Conservation (phyloP, 2,113 vertebrate species). For the Ciconia stormi region DNA sequence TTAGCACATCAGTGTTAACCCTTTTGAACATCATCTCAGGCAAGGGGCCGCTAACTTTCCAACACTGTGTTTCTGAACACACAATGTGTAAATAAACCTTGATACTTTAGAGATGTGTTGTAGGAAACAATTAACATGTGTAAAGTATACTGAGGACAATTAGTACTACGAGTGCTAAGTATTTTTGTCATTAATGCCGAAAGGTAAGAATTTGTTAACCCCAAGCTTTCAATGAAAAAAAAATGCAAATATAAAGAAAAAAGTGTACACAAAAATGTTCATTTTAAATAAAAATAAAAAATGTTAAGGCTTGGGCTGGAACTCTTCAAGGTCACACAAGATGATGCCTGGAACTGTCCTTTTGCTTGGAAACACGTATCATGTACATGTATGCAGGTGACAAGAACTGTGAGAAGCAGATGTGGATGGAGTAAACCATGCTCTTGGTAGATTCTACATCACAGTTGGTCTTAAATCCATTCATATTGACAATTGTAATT, state of each 20-base stretch:
- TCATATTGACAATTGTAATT: constrained; percentile 18
- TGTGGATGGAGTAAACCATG: neutral
- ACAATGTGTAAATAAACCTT: neutral
- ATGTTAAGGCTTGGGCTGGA: neutral
- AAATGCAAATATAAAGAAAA: neutral
- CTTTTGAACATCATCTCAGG: neutral
- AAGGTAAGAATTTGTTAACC: neutral
- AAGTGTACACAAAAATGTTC: neutral
- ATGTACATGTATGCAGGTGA: neutral
- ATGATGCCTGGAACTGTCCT: neutral
- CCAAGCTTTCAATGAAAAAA: neutral
- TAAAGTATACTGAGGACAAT: neutral
- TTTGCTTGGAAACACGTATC: neutral
- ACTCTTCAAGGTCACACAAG: neutral
- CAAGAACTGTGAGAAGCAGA: neutral
- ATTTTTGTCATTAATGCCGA: neutral
- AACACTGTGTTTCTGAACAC: neutral
- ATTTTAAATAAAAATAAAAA: neutral
- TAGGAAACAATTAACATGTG: neutral
- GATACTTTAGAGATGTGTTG: neutral
- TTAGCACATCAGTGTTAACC: neutral
- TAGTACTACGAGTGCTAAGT: neutral
- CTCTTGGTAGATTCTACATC: neutral
- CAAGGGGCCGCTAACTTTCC: neutral
- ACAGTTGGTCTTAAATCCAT: neutral